Evolutionary conservation across 2,113 vertebrate species (phyloP).

Genomic region (Genyomyrus donnyi): DNA sequence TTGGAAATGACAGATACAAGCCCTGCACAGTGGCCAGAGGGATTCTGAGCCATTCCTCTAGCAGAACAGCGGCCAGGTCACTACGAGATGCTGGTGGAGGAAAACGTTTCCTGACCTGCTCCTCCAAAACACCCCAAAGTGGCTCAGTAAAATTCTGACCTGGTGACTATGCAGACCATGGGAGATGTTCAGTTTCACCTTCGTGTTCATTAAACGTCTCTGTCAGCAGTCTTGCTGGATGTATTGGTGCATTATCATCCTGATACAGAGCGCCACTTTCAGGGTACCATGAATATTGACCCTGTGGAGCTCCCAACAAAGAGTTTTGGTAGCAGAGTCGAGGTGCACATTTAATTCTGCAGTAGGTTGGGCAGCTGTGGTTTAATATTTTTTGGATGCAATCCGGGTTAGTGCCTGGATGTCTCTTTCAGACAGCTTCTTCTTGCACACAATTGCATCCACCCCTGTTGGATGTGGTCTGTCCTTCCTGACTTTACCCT

Average conservation of each 20-base stretch:
- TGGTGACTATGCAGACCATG: not conserved
- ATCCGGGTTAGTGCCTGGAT: not conserved
- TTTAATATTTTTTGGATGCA: not conserved
- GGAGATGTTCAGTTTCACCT: not conserved
- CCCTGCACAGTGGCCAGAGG: not conserved
- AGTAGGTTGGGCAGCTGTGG: not conserved
- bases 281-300: not conserved
- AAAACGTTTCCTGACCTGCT: not conserved
- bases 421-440: not conserved
- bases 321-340: not conserved
- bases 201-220: not conserved
- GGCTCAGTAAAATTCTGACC: not conserved
- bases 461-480: too few species aligned
- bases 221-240: not conserved
- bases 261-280: not conserved
- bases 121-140: not conserved
- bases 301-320: not conserved
- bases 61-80: not conserved
- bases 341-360: not conserved
- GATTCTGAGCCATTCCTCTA: not conserved
- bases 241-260: not conserved
- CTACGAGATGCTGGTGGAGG: not conserved
- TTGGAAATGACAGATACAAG: not conserved
- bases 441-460: not conserved
- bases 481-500: too few species aligned